A percentile compares a stretch with the other conserved stretches of the same genome.
phyloP scores from a whole-genome alignment of 2,888 invertebrate genomes.

The Ditula angustiorana region DNA sequence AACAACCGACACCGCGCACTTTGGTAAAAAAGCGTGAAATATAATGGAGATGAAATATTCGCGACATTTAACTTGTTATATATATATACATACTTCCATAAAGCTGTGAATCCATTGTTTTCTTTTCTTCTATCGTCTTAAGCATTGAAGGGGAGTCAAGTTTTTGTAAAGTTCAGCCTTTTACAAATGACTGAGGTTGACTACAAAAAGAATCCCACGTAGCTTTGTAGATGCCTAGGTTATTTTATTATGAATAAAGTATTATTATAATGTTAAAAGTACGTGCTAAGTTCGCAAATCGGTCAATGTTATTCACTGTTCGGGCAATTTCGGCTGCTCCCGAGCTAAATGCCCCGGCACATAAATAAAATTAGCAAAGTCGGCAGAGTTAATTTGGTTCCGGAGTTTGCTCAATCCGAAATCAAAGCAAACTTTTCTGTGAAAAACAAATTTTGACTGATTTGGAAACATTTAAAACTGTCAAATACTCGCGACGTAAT shows the following conservation, averaged over 20 bases:
- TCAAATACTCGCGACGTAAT: not conserved
- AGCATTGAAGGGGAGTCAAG: slow-evolving; percentile 5
- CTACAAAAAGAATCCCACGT: not conserved
- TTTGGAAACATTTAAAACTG: slow-evolving; percentile 2
- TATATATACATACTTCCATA: not conserved
- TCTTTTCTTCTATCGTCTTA: slow-evolving; percentile 36
- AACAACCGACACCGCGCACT: not conserved
- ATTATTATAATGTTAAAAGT: slow-evolving; percentile 3
- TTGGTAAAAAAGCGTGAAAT: slow-evolving; percentile 12
- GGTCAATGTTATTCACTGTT: slow-evolving; percentile 6
- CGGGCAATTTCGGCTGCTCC: slow-evolving; percentile 2
- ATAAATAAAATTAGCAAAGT: slow-evolving; percentile 9
- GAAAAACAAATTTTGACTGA: slow-evolving; percentile 1
- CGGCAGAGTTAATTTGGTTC: slow-evolving; percentile 2
- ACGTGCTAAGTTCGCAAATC: slow-evolving; percentile 4
- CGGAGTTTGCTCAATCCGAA: slow-evolving; percentile 2
- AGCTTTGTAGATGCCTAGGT: not conserved
- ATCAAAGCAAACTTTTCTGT: slow-evolving; percentile 1
- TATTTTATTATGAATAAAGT: slow-evolving; percentile 4
- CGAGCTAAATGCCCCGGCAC: slow-evolving; percentile 1
- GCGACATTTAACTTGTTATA: slow-evolving; percentile 19
- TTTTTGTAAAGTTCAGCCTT: not conserved
- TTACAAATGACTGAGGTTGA: slow-evolving; percentile 5
- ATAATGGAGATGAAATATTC: slow-evolving; percentile 11
- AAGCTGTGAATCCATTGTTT: slow-evolving; percentile 45